A percentile compares a stretch with the other conserved stretches of the same genome.
These are phyloP conservation scores for Prorops nasuta DNA, from an alignment of 1,140 invertebrate genomes.

Conservation along the genomic window DNA sequence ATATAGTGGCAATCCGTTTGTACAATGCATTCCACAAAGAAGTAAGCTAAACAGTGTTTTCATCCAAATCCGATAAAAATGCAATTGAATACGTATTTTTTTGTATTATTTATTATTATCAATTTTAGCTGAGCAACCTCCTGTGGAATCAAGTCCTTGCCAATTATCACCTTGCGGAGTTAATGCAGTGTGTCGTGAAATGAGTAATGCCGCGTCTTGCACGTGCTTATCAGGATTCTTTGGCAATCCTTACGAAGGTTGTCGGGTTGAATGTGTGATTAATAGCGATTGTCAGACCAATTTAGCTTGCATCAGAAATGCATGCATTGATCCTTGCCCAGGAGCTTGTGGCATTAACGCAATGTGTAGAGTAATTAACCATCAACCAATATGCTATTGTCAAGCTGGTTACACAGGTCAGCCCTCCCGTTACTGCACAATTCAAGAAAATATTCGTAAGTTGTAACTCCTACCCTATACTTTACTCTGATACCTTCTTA, in stretches of 20 bases:
- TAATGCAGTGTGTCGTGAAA: constrained; percentile 57
- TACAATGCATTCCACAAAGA: constrained; percentile 46
- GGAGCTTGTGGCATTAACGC: constrained; percentile 59
- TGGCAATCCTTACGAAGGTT: constrained; percentile 63
- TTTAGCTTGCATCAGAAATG: constrained; percentile 55
- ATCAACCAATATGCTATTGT: constrained; percentile 59
- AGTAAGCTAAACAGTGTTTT: no score
- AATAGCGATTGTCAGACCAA: constrained; percentile 57
- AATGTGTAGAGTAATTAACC: constrained; percentile 56
- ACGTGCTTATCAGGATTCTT: constrained; percentile 65
- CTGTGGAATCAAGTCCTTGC: constrained; percentile 5
- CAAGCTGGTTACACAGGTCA: constrained; percentile 56
- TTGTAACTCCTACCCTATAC: neutral
- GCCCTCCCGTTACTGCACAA: constrained; percentile 49
- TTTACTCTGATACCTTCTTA: neutral
- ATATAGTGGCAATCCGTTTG: constrained; percentile 59
- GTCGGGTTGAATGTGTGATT: constrained; percentile 51
- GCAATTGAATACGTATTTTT: no score
- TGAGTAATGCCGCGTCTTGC: constrained; percentile 60
- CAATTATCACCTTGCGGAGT: constrained; percentile 54
- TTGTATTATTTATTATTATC: constrained; percentile 5
- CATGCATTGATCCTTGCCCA: constrained; percentile 60
- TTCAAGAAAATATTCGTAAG: constrained; percentile 17
- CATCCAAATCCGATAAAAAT: no score
- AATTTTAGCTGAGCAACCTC: constrained; percentile 1